Evolutionary conservation across 2,113 vertebrate genomes (phyloP), one percentile per base, ranked within the genome.

Genomic region (Gopherus evgoodei): DNA sequence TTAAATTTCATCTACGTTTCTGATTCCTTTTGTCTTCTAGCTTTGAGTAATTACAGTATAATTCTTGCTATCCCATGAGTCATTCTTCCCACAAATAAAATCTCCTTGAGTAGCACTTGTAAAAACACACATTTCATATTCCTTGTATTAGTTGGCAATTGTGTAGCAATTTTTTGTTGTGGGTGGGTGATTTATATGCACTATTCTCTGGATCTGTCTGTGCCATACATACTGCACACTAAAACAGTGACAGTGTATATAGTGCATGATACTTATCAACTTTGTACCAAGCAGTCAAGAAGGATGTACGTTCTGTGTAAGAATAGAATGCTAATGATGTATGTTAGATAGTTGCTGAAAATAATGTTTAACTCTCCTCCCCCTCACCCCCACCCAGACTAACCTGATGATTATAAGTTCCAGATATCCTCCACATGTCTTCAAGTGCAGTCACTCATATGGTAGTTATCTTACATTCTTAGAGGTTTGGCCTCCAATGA

Each of bases 21-120:
- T 94, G 81, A 88, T 89, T 96, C 81, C 72, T 87, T 98, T 98
- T 98, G 96, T 98, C 94, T 97, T 92, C 96, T 96, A 24, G 22
- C 93, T 95, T 72, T 72, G 89, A 93, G 84, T 7, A 49, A 91
- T 91, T 97, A 94, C 90, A 92, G 62, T 59, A 29, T 91, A 27
- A 86, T 87, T 85, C 90, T 97, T 87, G 92, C 84, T 89, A 52
- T 93, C 82, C 83, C 84, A 0, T 98, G 98, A 97, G 91, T 98
- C 97, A 97, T 91, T 92, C 96, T 97, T 92, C 96, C 95, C 97
- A 91, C 95, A 95, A 78, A 93, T 86, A 87, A 59, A 90, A 19
- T 93, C 93, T 96, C 95, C 95, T 79, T 38, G 92, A 96, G 89
- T 91, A 96, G 90, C 92, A 94, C 94, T 93, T 96, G 86, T 95